phyloP scores from a whole-genome alignment of 2,797 vertebrate genomes.

The Cottoperca gobio region DNA sequence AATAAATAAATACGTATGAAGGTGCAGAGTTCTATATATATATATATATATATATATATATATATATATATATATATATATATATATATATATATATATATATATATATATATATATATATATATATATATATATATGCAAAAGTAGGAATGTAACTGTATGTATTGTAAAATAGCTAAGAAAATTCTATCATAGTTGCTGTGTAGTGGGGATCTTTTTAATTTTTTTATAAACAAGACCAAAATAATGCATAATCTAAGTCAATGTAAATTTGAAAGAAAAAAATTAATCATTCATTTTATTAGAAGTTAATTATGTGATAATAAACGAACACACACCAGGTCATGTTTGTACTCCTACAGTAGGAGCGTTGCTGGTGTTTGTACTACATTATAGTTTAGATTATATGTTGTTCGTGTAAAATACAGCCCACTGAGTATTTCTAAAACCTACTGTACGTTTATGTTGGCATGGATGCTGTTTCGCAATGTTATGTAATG shows the following conservation, averaged over 20 bases:
- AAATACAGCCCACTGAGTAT: slow-evolving; percentile 27
- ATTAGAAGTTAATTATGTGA: slow-evolving; percentile 11
- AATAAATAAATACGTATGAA: too few species aligned
- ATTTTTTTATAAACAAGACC: neutral
- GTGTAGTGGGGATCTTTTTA: neutral
- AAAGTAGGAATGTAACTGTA: too few species aligned
- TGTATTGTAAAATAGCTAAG: too few species aligned
- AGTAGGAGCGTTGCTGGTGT: neutral
- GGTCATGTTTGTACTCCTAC: slow-evolving; percentile 1
- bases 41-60: too few species aligned
- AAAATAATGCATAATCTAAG: neutral
- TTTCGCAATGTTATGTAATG: slow-evolving; percentile 80
- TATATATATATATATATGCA: too few species aligned
- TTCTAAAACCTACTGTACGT: slow-evolving; percentile 67
- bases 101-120: too few species aligned
- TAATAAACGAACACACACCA: slow-evolving; percentile 2
- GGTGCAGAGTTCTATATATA: too few species aligned
- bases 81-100: too few species aligned
- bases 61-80: too few species aligned
- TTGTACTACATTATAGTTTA: neutral
- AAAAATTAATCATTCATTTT: too few species aligned
- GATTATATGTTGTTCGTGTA: slow-evolving; percentile 11
- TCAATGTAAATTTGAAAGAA: too few species aligned
- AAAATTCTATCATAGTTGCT: neutral
- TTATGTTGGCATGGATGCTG: slow-evolving; percentile 71